Base-by-base conservation (phyloP, 2,113 vertebrate species). In the Channa argus region DNA sequence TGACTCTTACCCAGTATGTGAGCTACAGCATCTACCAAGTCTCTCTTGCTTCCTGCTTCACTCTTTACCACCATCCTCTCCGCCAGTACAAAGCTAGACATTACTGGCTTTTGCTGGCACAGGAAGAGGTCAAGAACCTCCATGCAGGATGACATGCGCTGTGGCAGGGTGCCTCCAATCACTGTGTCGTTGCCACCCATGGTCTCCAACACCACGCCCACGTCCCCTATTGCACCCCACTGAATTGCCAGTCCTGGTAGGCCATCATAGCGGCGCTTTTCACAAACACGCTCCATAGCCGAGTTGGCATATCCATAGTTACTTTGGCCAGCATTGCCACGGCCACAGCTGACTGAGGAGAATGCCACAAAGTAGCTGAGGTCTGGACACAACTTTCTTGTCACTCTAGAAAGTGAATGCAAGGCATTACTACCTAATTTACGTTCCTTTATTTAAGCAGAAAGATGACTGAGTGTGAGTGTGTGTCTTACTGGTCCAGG, bases 221-320 rank as follows among this genome's bases (percentile, higher is more conserved):
- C 98, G 4, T 99, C 98, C 0, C 97, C 98, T 4, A 99, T 95
- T 72, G 96, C 96, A 0, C 98, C 98, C 98, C 98, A 99, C 6
- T 99, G 98, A 45, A 99, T 81, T 0, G 97, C 97, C 24, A 99
- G 91, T 33, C 95, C 98, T 38, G 98, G 96, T 3, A 98, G 91
- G 14, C 94, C 93, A 3, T 98, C 95, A 0, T 94, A 89, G 7
- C 36, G 75, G 2, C 98, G 94, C 85, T 95, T 93, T 89, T 99
- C 98, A 38, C 98, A 99, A 54, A 99, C 94, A 0, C 98, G 96
- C 78, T 99, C 98, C 98, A 99, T 99, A 64, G 95, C 81, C 3
- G 98, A 99, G 93, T 99, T 99, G 77, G 98, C 98, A 10, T 96
- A 99, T 43, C 97, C 98, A 0, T 99, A 99, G 93, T 98, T 99